Base-by-base conservation (phyloP, 2,113 vertebrate species). In the Cisticola juncidis region DNA sequence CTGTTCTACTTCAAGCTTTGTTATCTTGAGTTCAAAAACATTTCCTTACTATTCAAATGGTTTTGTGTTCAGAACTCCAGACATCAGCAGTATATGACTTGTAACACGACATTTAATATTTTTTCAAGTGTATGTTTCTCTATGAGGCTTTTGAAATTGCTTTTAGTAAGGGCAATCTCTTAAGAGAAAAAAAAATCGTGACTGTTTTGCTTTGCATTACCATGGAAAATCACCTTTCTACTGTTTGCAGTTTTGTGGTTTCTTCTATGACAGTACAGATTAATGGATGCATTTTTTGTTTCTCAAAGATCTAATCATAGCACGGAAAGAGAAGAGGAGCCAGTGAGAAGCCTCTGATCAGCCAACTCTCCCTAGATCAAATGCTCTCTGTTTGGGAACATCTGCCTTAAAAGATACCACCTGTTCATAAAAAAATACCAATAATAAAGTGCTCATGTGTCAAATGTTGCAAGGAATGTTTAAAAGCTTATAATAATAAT, bases 201-300 rank as follows among this genome's bases (percentile, higher is more conserved):
- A 36, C 31, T 86, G 33, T 28, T 68, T 86, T 77, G 62, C 51
- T 89, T 89, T 86, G 38, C 40, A 62, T 86, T 91, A 80, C 56
- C 31, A 83, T 48, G 48, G 93, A 90, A 92, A 90, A 70, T 69
- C 48, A 83, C 38, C n/a, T 86, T 85, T 90, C 71, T 65, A 26
- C 33, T 48, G 80, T 84, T 70, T 64, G 56, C 36, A 84, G 13
- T 85, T 88, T 51, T 92, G 69, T 96, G 80, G 71, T 86, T 94
- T 80, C 74, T 93, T 90, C 84, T 73, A 22, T 2, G 2, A 82
- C 54, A 58, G 45, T 50, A 70, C 14, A 87, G 69, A 92, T 94
- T 87, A 94, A 97, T 88, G 62, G 81, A 83, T 83, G 24, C 65
- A 64, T 90, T 83, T 94, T 95, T 95, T 78, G 44, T 91, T 92